Conservation (phyloP, 2,888 invertebrate genomes). For the Sesia apiformis region DNA sequence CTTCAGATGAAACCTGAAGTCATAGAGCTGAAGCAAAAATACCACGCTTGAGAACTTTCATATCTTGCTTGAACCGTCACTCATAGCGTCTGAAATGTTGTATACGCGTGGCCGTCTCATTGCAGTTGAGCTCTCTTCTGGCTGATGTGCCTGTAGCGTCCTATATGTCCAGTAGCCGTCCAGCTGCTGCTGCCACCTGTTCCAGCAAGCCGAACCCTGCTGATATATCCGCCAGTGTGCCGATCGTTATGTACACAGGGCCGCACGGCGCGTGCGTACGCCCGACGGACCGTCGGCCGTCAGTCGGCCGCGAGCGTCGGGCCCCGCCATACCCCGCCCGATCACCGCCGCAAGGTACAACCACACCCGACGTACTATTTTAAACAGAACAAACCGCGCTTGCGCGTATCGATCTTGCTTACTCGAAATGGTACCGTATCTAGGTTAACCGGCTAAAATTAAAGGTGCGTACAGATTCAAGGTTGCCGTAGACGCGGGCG, state of each 20-base stretch:
- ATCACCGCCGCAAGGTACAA: conserved; percentile 23
- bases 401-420: conserved; percentile 62
- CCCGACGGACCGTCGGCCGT: conserved; percentile 20
- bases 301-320: conserved; percentile 41
- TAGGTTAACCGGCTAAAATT: conserved; percentile 74
- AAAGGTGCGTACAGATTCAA: conserved; percentile 72
- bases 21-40: too few species aligned
- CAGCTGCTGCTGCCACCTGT: conserved; percentile 7
- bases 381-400: conserved; percentile 48
- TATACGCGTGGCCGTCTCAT: too few species aligned
- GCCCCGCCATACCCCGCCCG: conserved; percentile 29
- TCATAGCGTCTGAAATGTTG: too few species aligned
- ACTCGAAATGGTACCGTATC: conserved; percentile 61
- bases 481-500: conserved; percentile 64
- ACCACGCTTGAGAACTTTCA: too few species aligned
- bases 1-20: too few species aligned
- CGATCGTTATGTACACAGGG: conserved; percentile 19
- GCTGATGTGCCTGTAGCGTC: too few species aligned
- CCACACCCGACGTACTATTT: conserved; percentile 44
- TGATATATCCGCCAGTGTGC: background rate
- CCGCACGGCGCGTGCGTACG: conserved; percentile 16
- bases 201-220: background rate
- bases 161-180: conserved; percentile 10
- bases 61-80: too few species aligned
- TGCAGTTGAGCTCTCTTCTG: too few species aligned